phyloP scores from a whole-genome alignment of 53 echinoderm and acorn worm species.

The Patiria pectinifera region DNA sequence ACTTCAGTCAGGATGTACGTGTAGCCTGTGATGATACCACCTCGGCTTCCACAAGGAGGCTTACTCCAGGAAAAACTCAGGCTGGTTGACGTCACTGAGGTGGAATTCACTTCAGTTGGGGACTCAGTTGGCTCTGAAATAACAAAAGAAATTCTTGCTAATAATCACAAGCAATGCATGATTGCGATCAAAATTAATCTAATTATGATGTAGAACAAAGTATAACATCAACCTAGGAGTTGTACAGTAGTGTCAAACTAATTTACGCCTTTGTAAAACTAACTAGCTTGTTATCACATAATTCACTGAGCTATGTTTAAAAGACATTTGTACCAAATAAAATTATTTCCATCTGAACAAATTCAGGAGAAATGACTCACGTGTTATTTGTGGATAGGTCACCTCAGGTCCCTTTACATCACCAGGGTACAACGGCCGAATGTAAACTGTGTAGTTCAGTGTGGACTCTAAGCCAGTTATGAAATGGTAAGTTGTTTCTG shows the following conservation, averaged over 20 bases:
- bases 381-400: neutral
- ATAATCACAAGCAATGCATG: no score
- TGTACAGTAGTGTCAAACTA: no score
- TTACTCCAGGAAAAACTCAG: constrained; percentile 54
- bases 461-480: neutral
- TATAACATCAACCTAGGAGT: no score
- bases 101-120: neutral
- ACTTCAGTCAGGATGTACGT: constrained; percentile 34
- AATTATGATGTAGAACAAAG: no score
- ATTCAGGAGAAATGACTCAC: neutral
- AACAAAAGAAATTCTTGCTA: neutral
- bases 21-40: constrained; percentile 59
- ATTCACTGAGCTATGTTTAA: no score
- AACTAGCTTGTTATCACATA: no score
- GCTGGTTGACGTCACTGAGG: neutral
- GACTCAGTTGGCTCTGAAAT: neutral
- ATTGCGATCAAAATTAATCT: no score
- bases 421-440: neutral
- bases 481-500: neutral
- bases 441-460: neutral
- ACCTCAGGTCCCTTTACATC: neutral
- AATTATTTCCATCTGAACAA: neutral
- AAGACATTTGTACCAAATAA: no score
- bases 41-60: constrained; percentile 48
- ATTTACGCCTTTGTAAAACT: no score